Evolutionary conservation across 1,140 invertebrate genomes (phyloP).

Genomic region (Macrobrachium rosenbergii): DNA sequence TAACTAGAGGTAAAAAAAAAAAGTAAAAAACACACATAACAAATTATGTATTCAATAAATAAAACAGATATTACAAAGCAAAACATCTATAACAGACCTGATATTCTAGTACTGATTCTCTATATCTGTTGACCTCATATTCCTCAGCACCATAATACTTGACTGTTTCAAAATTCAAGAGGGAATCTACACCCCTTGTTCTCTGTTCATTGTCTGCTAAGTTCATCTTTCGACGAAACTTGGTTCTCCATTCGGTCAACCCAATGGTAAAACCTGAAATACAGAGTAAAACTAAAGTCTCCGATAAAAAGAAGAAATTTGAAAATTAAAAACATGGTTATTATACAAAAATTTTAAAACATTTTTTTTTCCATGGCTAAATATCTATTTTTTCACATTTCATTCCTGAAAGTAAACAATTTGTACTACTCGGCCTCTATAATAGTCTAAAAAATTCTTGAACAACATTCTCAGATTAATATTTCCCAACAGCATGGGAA

Average conservation of each 20-base stretch:
- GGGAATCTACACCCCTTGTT: constrained; percentile 94
- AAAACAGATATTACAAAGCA: background rate
- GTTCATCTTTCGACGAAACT: constrained; percentile 94
- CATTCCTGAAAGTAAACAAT: too few relatives aligned
- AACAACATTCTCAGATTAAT: too few relatives aligned
- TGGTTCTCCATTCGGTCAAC: constrained; percentile 96
- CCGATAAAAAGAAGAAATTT: too few relatives aligned
- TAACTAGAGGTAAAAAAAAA: background rate
- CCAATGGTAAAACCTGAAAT: constrained; percentile 83
- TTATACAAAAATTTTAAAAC: too few relatives aligned
- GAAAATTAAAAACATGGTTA: too few relatives aligned
- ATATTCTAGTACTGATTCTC: constrained; percentile 83
- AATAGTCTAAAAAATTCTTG: too few relatives aligned
- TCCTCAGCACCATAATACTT: constrained; percentile 96
- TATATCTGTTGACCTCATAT: constrained; percentile 90
- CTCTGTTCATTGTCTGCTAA: constrained; percentile 90
- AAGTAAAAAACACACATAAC: background rate
- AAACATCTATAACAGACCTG: constrained; percentile 76
- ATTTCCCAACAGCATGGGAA: too few relatives aligned
- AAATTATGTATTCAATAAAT: background rate
- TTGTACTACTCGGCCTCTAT: too few relatives aligned
- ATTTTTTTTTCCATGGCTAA: too few relatives aligned
- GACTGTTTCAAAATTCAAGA: constrained; percentile 97
- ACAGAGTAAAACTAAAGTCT: constrained; percentile 27
- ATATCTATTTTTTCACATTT: too few relatives aligned